A percentile compares a stretch with the other conserved stretches of the same genome.
Conservation (phyloP, 2,113 vertebrate species). For the Thinocorus orbignyianus region DNA sequence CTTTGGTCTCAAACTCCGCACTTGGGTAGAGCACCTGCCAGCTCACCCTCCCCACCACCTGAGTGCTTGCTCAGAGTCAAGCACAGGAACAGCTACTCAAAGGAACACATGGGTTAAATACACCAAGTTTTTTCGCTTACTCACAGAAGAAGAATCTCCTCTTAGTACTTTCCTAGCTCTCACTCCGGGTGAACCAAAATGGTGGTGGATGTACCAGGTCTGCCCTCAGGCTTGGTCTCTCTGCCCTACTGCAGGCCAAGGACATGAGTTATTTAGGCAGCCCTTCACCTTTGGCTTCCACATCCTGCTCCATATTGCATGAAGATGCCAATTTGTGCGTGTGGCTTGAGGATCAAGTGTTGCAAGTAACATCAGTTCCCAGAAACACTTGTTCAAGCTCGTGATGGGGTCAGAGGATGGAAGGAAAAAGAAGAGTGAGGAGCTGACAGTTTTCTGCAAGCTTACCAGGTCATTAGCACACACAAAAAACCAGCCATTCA, state of each 20-base stretch:
- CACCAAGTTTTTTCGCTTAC: accelerated
- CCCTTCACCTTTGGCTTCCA: neutral
- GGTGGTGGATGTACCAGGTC: neutral
- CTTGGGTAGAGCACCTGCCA: neutral
- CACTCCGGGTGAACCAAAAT: neutral
- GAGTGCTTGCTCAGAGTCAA: neutral
- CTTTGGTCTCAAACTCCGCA: neutral
- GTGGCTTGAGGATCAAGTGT: neutral
- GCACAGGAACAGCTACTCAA: neutral
- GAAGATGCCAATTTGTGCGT: neutral
- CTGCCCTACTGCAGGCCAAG: neutral
- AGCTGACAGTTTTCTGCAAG: neutral
- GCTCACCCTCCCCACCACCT: neutral
- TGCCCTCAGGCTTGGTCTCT: neutral
- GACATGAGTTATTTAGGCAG: neutral
- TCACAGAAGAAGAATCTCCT: neutral
- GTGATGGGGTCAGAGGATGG: neutral
- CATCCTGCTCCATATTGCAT: neutral
- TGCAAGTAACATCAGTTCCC: neutral
- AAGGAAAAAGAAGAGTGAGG: neutral
- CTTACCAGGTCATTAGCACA: neutral
- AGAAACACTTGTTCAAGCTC: neutral
- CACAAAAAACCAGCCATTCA: neutral
- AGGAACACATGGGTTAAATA: neutral
- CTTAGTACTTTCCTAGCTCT: neutral